phyloP scores from a whole-genome alignment of 2,888 invertebrate genomes.

The Parapristionchus giblindavisi region DNA sequence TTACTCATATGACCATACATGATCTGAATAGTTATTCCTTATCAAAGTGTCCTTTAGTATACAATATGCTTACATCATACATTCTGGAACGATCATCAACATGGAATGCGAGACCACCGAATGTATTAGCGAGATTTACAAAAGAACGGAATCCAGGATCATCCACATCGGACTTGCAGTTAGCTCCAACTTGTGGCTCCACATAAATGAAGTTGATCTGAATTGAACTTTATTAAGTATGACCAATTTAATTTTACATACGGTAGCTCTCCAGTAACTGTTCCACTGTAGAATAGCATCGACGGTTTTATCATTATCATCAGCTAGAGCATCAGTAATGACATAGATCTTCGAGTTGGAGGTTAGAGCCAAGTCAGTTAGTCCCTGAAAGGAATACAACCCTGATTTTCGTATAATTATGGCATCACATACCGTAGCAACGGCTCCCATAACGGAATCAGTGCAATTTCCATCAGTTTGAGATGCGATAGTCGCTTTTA shows the following conservation, averaged over 20 bases:
- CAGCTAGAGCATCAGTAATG: constrained; percentile 58
- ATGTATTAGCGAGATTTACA: constrained; percentile 40
- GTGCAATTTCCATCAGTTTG: constrained; percentile 47
- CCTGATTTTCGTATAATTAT: background rate
- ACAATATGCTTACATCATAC: background rate
- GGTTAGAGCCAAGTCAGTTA: constrained; percentile 40
- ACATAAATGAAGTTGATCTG: constrained; percentile 57
- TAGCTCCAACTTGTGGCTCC: constrained; percentile 29
- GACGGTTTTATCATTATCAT: constrained; percentile 46
- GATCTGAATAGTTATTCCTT: background rate
- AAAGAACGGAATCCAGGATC: constrained; percentile 50
- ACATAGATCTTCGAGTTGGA: constrained; percentile 58
- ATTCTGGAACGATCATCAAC: constrained; percentile 43
- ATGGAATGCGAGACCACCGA: constrained; percentile 43
- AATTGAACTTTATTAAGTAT: background rate
- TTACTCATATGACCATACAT: constrained; percentile 38
- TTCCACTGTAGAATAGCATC: constrained; percentile 56
- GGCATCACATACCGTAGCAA: constrained; percentile 25
- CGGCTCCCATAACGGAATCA: constrained; percentile 48
- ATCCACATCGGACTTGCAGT: constrained; percentile 37
- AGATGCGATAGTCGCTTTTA: constrained; percentile 41
- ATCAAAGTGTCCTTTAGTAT: background rate
- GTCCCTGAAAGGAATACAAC: constrained; percentile 39
- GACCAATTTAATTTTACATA: background rate
- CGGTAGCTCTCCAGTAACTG: constrained; percentile 55